A percentile compares a stretch with the other conserved stretches of the same genome.
Conservation (phyloP, 2,888 invertebrate genomes). For the Embidobia sp. region DNA sequence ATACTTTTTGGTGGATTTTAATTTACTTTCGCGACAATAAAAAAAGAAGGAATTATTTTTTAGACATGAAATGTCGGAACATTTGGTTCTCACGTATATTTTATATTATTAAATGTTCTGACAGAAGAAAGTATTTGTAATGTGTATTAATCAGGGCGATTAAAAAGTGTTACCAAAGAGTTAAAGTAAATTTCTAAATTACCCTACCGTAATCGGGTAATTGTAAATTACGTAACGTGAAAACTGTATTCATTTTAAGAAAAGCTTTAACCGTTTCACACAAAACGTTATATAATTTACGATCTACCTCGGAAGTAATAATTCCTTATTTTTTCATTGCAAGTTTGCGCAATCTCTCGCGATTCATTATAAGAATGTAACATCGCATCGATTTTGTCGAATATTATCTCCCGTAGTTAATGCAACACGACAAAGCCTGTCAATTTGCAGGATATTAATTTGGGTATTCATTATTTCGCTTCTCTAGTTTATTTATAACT, state of each 20-base stretch:
- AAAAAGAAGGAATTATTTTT: constrained; percentile 31
- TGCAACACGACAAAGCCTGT: not conserved
- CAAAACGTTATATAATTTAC: constrained; percentile 3
- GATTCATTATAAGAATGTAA: not conserved
- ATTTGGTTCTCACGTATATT: too few relatives aligned
- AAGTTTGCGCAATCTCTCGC: not conserved
- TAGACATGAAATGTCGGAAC: too few relatives aligned
- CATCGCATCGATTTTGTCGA: constrained; percentile 4
- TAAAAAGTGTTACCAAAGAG: too few relatives aligned
- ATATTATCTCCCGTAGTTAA: not conserved
- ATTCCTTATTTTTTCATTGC: constrained; percentile 10
- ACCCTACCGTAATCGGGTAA: not conserved
- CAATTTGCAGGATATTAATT: constrained; percentile 1
- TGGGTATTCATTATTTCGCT: constrained; percentile 2
- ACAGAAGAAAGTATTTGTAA: too few relatives aligned
- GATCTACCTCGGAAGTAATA: not conserved
- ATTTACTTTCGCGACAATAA: constrained; percentile 17
- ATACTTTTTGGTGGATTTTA: constrained; percentile 2
- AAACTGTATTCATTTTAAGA: too few relatives aligned
- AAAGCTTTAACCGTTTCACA: not conserved
- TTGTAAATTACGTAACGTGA: not conserved
- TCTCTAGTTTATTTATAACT: not conserved
- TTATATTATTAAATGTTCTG: too few relatives aligned
- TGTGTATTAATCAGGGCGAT: too few relatives aligned
- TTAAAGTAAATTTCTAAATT: too few relatives aligned